Percentiles rank a stretch among this genome's conserved stretches.
Evolutionary conservation across 1,140 invertebrate genomes (phyloP).

Genomic region (Polyergus mexicanus): DNA sequence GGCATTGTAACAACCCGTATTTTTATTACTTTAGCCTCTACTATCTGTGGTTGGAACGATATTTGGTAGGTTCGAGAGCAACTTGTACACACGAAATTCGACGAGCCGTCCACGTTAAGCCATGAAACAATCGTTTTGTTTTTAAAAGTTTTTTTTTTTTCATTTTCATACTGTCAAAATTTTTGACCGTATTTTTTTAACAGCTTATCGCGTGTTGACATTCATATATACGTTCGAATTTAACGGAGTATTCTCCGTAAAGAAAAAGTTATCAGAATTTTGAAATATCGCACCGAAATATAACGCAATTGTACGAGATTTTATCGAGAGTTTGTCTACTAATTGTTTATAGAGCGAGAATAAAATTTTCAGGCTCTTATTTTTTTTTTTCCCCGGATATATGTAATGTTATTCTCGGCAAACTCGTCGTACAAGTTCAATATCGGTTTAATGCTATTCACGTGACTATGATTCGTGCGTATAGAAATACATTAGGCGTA

Average conservation of each 20-base stretch:
- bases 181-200: conserved; percentile 4
- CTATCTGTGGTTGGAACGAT: conserved; percentile 25
- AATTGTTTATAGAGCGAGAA: neutral
- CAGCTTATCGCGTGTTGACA: conserved; percentile 5
- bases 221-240: conserved; percentile 2
- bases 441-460: neutral
- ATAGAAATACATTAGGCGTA: conserved; percentile 24
- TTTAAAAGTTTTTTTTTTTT: conserved; percentile 11
- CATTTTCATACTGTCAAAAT: neutral
- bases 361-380: neutral
- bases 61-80: conserved; percentile 13
- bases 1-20: neutral
- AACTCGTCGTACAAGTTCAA: neutral
- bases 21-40: conserved; percentile 31
- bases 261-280: conserved; percentile 15
- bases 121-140: conserved; percentile 39
- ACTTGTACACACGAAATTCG: conserved; percentile 17
- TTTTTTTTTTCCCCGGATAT: neutral
- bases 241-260: neutral
- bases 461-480: neutral
- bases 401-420: neutral
- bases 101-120: conserved; percentile 15
- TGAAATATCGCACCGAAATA: neutral
- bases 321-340: neutral
- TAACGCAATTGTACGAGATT: neutral